These are phyloP conservation scores for Bos indicus DNA, from an alignment of 2,113 vertebrate species.

Conservation along the genomic window DNA sequence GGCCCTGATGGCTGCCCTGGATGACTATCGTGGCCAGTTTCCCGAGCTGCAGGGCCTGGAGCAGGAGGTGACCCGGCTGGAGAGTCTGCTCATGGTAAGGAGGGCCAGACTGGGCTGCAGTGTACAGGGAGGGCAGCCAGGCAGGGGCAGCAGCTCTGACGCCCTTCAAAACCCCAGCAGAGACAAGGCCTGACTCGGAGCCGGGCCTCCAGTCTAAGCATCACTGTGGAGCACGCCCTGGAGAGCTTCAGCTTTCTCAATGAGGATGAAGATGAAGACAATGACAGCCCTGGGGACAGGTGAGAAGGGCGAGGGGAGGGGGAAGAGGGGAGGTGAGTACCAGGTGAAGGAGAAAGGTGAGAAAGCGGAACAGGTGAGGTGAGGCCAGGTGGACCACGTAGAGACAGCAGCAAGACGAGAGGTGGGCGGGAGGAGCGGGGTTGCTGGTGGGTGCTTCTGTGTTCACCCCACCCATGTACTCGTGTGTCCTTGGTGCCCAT, in stretches of 20 bases:
- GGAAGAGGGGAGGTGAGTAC: slow-evolving; percentile 66
- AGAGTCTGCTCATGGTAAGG: slow-evolving; percentile 91
- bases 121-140: background rate
- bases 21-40: slow-evolving; percentile 96
- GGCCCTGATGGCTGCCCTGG: slow-evolving; percentile 87
- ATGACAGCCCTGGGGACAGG: slow-evolving; percentile 74
- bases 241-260: slow-evolving; percentile 98
- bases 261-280: slow-evolving; percentile 89
- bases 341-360: slow-evolving; percentile 51
- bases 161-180: slow-evolving; percentile 69
- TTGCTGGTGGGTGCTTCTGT: background rate
- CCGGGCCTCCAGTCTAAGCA: slow-evolving; percentile 91
- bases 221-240: slow-evolving; percentile 92
- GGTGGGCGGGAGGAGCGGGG: background rate
- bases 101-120: background rate
- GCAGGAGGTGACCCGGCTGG: slow-evolving; percentile 89
- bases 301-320: slow-evolving; percentile 63
- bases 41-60: slow-evolving; percentile 93
- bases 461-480: background rate
- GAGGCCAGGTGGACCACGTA: slow-evolving; percentile 56
- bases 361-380: slow-evolving; percentile 8
- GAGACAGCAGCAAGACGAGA: background rate
- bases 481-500: background rate
- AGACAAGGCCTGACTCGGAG: slow-evolving; percentile 87
- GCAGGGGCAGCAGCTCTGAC: background rate